A percentile compares a stretch with the other conserved stretches of the same genome.
These are phyloP conservation scores for Drosophila borealis DNA, from an alignment of 2,888 invertebrate genomes.

Conservation along the genomic window DNA sequence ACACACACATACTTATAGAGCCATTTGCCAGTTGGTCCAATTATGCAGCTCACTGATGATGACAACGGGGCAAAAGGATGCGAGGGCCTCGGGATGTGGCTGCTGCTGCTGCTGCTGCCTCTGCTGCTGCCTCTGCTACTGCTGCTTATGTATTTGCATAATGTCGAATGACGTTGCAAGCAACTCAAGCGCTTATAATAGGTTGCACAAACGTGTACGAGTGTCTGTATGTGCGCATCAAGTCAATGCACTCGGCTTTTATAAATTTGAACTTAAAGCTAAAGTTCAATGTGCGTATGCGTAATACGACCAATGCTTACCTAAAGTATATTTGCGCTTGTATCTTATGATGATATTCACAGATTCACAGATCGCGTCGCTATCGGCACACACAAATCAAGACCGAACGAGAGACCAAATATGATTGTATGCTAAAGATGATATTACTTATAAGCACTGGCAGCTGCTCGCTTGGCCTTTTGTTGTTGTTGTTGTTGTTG, in stretches of 20 bases:
- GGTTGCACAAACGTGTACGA: slow-evolving; percentile 17
- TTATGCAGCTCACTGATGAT: slow-evolving; percentile 53
- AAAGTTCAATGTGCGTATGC: slow-evolving; percentile 59
- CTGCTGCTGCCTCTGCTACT: slow-evolving; percentile 19
- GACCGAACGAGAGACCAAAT: slow-evolving; percentile 22
- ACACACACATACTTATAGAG: slow-evolving; percentile 5
- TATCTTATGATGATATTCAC: slow-evolving; percentile 28
- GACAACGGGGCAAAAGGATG: slow-evolving; percentile 15
- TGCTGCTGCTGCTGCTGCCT: not conserved
- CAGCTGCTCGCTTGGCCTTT: slow-evolving; percentile 6
- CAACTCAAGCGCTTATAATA: slow-evolving; percentile 36
- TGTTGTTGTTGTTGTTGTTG: not conserved
- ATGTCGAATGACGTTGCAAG: slow-evolving; percentile 50
- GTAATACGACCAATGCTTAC: slow-evolving; percentile 52
- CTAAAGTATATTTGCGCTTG: slow-evolving; percentile 35
- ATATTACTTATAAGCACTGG: slow-evolving; percentile 45
- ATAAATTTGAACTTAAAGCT: slow-evolving; percentile 26
- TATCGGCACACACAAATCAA: slow-evolving; percentile 67
- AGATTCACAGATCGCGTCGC: slow-evolving; percentile 38
- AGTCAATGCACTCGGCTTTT: slow-evolving; percentile 57
- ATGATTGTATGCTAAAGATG: slow-evolving; percentile 65
- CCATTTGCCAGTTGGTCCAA: slow-evolving; percentile 57
- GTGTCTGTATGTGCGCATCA: slow-evolving; percentile 4
- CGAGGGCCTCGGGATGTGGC: slow-evolving; percentile 51
- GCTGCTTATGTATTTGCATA: slow-evolving; percentile 65